Base-by-base conservation (phyloP, 2,797 vertebrate genomes). In the Syncerus caffer region DNA sequence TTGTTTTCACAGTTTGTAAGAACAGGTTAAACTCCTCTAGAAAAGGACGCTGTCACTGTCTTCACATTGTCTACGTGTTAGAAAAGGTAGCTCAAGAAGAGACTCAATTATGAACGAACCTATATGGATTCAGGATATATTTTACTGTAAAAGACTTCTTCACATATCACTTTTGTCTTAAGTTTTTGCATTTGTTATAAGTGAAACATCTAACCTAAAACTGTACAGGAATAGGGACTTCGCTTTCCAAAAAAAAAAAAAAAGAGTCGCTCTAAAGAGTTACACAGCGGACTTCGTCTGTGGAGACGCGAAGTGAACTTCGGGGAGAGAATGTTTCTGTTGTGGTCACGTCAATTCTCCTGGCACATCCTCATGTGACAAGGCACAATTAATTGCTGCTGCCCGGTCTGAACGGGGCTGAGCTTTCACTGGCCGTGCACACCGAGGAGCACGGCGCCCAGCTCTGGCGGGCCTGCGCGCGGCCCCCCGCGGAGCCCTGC, bases 1-100 rank as follows among this genome's bases (percentile, higher is more conserved):
- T 98, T 98, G 95, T 98, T 96, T 99, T 99, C 99, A 99, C 99
- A 99, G 99, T 99, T 98, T 99, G 98, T 98, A 98, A 96, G 97
- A 98, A 98, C 95, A 98, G 98, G 94, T 98, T 98, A 98, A 97
- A 98, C 95, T 98, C 98, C 92, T 96, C 97, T 51, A 98, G 97
- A 97, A 98, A 98, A 98, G 98, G 98, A 98, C 92, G 97, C 98
- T 95, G 98, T 98, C 98, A 98, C 98, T 98, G 98, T 95, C 98
- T 99, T 99, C 99, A 99, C 99, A 99, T 99, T 99, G 98, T 98
- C 97, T 98, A 95, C 83, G 79, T 96, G 93, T 96, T 98, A 80
- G 98, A 98, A 98, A 99, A 99, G 99, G 98, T 98, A 98, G 98
- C 98, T 98, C 97, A 95, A 97, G 98, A 98, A 98, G 98, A 98